Evolutionary conservation across 2,113 vertebrate genomes (phyloP).

Genomic region (Lathamus discolor): DNA sequence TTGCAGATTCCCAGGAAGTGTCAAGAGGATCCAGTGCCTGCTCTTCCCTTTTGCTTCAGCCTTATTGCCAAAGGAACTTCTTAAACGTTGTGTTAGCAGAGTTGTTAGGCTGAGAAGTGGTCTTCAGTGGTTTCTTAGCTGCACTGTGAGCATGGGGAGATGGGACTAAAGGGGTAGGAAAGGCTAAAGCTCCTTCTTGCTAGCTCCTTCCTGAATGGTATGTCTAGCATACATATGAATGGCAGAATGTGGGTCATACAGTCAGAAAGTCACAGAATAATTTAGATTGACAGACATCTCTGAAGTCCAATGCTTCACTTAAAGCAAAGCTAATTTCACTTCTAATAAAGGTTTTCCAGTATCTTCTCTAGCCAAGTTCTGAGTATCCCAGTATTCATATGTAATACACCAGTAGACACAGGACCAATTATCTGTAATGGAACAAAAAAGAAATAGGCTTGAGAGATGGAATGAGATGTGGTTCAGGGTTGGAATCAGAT

Average conservation of each 20-base stretch:
- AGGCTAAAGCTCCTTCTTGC: not conserved
- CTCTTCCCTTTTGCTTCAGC: not conserved
- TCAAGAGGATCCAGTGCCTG: not conserved
- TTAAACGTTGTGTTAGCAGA: not conserved
- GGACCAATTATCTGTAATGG: not conserved
- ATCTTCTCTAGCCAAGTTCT: not conserved
- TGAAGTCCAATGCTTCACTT: not conserved
- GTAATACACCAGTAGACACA: not conserved
- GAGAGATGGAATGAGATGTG: not conserved
- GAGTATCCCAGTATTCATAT: not conserved
- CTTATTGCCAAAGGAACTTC: not conserved
- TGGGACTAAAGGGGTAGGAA: not conserved
- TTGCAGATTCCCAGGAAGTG: not conserved
- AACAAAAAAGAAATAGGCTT: not conserved
- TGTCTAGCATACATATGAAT: not conserved
- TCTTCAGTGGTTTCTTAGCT: not conserved
- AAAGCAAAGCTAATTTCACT: not conserved
- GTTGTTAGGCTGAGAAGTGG: not conserved
- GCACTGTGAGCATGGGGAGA: not conserved
- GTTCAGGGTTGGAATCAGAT: not conserved
- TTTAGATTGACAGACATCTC: not conserved
- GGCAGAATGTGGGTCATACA: not conserved
- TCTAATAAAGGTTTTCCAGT: not conserved
- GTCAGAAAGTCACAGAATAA: not conserved
- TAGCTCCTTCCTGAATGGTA: not conserved